These are phyloP conservation scores for Setipinna tenuifilis DNA, from an alignment of 2,797 vertebrate species.

Conservation along the genomic window DNA sequence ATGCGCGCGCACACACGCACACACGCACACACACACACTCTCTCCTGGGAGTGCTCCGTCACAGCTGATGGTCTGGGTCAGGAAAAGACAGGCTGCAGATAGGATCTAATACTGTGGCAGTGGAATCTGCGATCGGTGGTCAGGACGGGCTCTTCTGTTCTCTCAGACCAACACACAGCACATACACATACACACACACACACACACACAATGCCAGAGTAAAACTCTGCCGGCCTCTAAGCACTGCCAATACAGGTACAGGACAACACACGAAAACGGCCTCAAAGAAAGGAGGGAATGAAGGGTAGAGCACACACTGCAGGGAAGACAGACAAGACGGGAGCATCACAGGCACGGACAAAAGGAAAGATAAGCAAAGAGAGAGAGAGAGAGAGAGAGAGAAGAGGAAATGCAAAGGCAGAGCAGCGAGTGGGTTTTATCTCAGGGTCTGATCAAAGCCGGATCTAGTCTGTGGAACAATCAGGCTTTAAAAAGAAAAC, in stretches of 20 bases:
- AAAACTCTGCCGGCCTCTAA: background rate
- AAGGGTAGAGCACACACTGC: background rate
- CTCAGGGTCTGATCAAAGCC: background rate
- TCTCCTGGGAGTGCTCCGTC: background rate
- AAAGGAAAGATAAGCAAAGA: background rate
- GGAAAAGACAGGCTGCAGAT: background rate
- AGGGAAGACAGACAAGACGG: background rate
- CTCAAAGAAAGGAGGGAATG: background rate
- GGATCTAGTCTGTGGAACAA: background rate
- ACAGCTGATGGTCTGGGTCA: background rate
- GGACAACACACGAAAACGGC: background rate
- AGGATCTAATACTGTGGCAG: background rate
- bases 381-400: background rate
- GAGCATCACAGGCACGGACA: background rate
- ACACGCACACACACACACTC: background rate
- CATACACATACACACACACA: background rate
- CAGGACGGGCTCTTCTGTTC: background rate
- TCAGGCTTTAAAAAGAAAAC: slow-evolving; percentile 16
- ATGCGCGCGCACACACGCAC: background rate
- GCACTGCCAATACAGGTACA: background rate
- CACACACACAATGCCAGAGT: background rate
- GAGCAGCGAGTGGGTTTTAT: background rate
- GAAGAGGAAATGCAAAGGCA: background rate
- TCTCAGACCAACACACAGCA: background rate
- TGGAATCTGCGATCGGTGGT: background rate